These are phyloP conservation scores for Cairina moschata DNA, from an alignment of 2,113 vertebrate genomes.

Conservation along the genomic window DNA sequence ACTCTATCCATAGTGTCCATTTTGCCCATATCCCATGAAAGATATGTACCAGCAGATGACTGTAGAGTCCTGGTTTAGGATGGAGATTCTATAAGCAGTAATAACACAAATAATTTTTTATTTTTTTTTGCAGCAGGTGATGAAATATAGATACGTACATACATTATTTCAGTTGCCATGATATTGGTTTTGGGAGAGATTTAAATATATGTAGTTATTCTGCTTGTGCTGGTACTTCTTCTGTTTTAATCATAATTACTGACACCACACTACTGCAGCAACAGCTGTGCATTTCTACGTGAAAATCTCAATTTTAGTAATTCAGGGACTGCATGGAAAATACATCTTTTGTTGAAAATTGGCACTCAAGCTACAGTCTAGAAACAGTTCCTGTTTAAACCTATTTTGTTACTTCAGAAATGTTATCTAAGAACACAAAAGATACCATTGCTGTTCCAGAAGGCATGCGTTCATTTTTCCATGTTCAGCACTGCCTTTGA, in stretches of 20 bases:
- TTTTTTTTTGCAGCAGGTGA: neutral
- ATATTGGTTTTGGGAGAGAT: neutral
- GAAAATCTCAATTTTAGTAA: neutral
- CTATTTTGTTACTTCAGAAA: neutral
- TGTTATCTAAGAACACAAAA: neutral
- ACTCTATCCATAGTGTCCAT: neutral
- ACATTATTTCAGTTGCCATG: neutral
- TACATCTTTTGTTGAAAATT: neutral
- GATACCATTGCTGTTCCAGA: neutral
- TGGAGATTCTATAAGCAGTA: neutral
- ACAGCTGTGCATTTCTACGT: neutral
- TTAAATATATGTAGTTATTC: neutral
- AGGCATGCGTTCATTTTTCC: neutral
- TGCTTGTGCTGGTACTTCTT: neutral
- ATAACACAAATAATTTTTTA: neutral
- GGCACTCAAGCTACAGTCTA: neutral
- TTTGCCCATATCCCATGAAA: neutral
- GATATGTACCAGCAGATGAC: neutral
- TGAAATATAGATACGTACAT: neutral
- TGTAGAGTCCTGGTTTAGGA: neutral
- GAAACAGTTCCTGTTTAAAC: neutral
- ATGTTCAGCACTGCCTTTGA: neutral
- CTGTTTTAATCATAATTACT: neutral
- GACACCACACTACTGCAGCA: neutral
- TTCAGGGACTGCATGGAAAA: constrained; percentile 1